A percentile compares a stretch with the other conserved stretches of the same genome.
Evolutionary conservation across 2,888 invertebrate genomes (phyloP).

Genomic region (Daptonema setosum): DNA sequence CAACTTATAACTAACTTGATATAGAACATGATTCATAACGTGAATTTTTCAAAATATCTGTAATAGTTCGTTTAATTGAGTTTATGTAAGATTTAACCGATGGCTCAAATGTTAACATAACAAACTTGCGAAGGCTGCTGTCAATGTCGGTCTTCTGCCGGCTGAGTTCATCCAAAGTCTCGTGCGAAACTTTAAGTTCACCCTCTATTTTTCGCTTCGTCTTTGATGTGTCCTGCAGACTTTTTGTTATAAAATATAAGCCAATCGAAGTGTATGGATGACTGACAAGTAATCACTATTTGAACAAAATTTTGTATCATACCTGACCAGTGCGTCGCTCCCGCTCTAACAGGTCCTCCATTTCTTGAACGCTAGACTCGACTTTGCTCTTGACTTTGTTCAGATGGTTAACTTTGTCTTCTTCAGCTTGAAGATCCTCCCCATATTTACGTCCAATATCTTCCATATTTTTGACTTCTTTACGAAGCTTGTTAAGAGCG

Average conservation of each 20-base stretch:
- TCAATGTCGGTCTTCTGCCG: constrained; percentile 23
- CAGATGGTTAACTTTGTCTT: constrained; percentile 25
- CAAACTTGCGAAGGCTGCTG: constrained; percentile 16
- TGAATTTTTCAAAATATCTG: too few relatives aligned
- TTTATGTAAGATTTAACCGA: background rate
- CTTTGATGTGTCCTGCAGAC: constrained; percentile 26
- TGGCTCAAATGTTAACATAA: background rate
- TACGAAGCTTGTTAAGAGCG: constrained; percentile 1
- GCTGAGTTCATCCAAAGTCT: constrained; percentile 22
- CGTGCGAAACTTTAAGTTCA: constrained; percentile 26
- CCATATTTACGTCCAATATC: constrained; percentile 40
- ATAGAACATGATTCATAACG: too few relatives aligned
- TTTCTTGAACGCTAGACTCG: constrained; percentile 23
- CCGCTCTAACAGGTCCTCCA: constrained; percentile 26
- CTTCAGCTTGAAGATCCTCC: constrained; percentile 19
- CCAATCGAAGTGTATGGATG: too few relatives aligned
- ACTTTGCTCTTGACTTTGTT: constrained; percentile 26
- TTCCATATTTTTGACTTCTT: constrained; percentile 43
- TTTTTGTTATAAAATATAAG: too few relatives aligned
- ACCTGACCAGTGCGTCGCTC: constrained; percentile 21
- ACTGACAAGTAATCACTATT: too few relatives aligned
- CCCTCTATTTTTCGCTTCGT: constrained; percentile 22
- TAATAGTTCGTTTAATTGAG: background rate
- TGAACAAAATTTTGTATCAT: background rate
- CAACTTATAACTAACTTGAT: too few relatives aligned